Conservation (phyloP, 2,113 vertebrate genomes). For the Hippocampus mohnikei region DNA sequence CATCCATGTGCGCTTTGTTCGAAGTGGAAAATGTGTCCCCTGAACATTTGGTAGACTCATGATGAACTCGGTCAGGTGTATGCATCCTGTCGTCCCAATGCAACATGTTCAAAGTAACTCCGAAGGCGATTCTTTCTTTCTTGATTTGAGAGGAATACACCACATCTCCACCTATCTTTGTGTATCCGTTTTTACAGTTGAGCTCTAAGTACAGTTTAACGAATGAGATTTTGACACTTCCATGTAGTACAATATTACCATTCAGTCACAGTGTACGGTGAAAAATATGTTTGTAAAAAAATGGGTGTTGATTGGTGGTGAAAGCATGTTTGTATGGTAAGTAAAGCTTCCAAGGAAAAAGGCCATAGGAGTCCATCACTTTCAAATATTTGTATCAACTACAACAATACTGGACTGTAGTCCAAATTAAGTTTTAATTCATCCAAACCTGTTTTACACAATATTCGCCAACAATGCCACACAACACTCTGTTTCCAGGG, state of each 20-base stretch:
- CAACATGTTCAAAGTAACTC: neutral
- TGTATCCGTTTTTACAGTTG: neutral
- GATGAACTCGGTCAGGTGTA: neutral
- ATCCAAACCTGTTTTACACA: no score
- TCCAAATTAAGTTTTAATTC: no score
- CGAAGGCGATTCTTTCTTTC: neutral
- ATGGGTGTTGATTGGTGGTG: neutral
- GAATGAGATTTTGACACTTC: neutral
- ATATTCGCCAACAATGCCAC: no score
- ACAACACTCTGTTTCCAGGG: no score
- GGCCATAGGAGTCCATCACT: no score
- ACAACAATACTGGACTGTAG: neutral
- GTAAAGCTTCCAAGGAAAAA: neutral
- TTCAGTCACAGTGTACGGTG: neutral
- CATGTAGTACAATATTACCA: neutral
- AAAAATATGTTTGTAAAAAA: neutral
- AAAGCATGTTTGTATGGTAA: neutral
- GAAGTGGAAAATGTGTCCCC: constrained; percentile 1
- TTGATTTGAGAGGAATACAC: neutral
- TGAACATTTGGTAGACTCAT: neutral
- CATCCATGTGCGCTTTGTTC: neutral
- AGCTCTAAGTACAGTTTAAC: neutral
- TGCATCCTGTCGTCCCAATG: neutral
- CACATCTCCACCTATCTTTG: no score
- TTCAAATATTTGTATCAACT: neutral